Conservation (phyloP, 2,888 invertebrate genomes). For the Melanotus villosus region DNA sequence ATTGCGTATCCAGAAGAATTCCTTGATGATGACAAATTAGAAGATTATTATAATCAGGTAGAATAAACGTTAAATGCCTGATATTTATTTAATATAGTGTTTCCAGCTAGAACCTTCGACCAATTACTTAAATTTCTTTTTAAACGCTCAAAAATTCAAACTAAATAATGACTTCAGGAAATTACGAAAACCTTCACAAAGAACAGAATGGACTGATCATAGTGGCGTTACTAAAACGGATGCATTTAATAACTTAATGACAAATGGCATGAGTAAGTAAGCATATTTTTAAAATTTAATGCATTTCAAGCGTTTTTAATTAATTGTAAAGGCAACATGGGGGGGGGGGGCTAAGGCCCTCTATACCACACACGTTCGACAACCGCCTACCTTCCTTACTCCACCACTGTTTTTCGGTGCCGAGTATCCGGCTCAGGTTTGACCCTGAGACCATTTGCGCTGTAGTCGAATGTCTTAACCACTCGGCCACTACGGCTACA, state of each 20-base stretch:
- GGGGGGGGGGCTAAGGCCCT: too few species aligned
- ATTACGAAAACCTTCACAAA: conserved; percentile 69
- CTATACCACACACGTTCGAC: too few species aligned
- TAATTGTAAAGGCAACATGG: too few species aligned
- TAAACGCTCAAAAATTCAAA: conserved; percentile 69
- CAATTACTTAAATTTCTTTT: conserved; percentile 68
- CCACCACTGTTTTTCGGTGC: too few species aligned
- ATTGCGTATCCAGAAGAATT: conserved; percentile 71
- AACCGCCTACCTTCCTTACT: too few species aligned
- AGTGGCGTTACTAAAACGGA: conserved; percentile 70
- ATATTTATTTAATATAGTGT: neutral
- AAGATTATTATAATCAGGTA: conserved; percentile 79
- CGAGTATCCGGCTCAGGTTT: too few species aligned
- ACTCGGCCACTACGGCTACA: too few species aligned
- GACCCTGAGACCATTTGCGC: too few species aligned
- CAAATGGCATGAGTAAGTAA: conserved; percentile 73
- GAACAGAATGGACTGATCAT: conserved; percentile 71
- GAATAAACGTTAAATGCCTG: neutral
- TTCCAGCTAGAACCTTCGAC: conserved; percentile 66
- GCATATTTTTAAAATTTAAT: too few species aligned
- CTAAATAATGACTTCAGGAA: conserved; percentile 62
- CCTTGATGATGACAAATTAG: too few species aligned
- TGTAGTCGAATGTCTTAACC: too few species aligned
- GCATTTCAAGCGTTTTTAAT: too few species aligned
- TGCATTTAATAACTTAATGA: conserved; percentile 71